A percentile compares a stretch with the other conserved stretches of the same genome.
phyloP scores from a whole-genome alignment of 2,888 invertebrate genomes.

The Dolomedes plantarius region DNA sequence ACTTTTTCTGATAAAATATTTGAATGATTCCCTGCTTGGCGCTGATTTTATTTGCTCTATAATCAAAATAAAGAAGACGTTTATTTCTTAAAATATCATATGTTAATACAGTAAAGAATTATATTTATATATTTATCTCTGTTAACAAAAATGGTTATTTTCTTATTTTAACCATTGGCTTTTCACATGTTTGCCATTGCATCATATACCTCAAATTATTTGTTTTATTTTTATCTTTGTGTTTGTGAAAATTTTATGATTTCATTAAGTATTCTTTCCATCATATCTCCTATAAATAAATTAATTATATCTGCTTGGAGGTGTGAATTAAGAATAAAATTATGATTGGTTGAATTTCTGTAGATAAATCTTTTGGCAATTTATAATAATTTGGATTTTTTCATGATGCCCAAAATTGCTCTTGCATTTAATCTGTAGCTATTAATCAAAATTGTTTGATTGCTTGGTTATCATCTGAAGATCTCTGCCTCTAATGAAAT shows the following conservation, averaged over 20 bases:
- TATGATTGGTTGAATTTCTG: neutral
- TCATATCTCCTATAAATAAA: neutral
- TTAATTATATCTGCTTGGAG: neutral
- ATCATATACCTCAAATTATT: slow-evolving; percentile 5
- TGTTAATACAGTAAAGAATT: neutral
- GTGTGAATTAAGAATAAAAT: neutral
- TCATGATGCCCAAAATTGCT: too few species aligned
- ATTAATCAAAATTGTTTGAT: too few species aligned
- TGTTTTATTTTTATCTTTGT: neutral
- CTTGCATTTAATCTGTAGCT: too few species aligned
- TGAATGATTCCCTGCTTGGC: neutral
- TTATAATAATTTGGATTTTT: too few species aligned
- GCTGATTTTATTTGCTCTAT: neutral
- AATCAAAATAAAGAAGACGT: neutral
- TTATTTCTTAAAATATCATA: neutral
- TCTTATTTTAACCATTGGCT: neutral
- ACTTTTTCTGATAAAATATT: neutral
- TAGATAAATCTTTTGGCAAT: too few species aligned
- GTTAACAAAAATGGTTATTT: slow-evolving; percentile 1
- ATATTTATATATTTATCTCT: slow-evolving; percentile 13
- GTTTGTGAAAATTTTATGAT: neutral
- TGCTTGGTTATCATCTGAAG: too few species aligned
- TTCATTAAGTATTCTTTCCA: neutral
- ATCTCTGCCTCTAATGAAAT: too few species aligned
- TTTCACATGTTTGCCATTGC: neutral